Percentiles rank a stretch among this genome's conserved stretches.
Conservation (phyloP, 1,140 invertebrate species). For the Cotesia vestalis region DNA sequence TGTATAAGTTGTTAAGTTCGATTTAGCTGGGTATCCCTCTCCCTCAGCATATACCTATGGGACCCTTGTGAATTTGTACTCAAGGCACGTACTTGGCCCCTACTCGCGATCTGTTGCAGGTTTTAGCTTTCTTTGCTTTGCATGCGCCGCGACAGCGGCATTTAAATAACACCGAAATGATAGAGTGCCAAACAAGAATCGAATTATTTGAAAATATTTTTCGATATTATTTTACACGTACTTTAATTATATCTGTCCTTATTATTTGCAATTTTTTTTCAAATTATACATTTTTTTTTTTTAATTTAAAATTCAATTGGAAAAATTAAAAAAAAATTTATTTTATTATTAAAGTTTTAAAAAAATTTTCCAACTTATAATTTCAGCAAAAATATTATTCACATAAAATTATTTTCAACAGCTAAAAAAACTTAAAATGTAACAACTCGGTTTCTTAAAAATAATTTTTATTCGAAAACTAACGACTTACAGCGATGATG, state of each 20-base stretch:
- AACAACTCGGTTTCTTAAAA: too few species aligned
- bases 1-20: too few species aligned
- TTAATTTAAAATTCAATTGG: too few species aligned
- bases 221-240: neutral
- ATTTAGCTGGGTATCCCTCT: too few species aligned
- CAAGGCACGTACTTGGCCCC: slow-evolving; percentile 6
- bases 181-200: slow-evolving; percentile 47
- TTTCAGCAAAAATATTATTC: too few species aligned
- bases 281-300: too few species aligned
- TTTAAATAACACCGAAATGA: slow-evolving; percentile 53
- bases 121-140: slow-evolving; percentile 42
- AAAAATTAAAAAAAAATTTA: too few species aligned
- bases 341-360: too few species aligned
- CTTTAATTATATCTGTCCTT: neutral
- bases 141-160: slow-evolving; percentile 42
- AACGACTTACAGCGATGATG: neutral
- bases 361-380: too few species aligned
- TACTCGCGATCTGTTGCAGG: slow-evolving; percentile 4
- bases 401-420: too few species aligned
- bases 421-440: too few species aligned
- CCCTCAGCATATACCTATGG: neutral
- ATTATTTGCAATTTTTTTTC: neutral
- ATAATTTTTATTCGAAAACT: too few species aligned
- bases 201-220: slow-evolving; percentile 48
- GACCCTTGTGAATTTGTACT: neutral